A percentile compares a stretch with the other conserved stretches of the same genome.
Conservation (phyloP, 1,140 invertebrate genomes). For the Chymomyza costata region DNA sequence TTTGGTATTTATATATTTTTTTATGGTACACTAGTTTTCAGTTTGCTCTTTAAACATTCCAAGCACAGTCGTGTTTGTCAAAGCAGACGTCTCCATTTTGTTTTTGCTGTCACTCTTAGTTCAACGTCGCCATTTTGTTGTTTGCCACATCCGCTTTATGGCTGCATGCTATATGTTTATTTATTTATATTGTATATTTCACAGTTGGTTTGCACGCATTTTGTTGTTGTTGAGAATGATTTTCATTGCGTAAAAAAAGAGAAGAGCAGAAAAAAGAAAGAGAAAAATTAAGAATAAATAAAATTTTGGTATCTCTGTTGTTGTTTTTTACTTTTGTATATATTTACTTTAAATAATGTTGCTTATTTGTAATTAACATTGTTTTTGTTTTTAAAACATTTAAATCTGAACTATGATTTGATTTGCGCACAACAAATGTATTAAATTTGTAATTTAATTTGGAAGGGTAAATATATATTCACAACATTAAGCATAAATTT, state of each 20-base stretch:
- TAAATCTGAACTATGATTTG: slow-evolving; percentile 5
- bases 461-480: slow-evolving; percentile 20
- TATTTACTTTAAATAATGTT: slow-evolving; percentile 39
- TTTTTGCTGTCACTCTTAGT: slow-evolving; percentile 37
- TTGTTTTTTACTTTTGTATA: slow-evolving; percentile 38
- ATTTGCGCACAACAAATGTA: slow-evolving; percentile 52
- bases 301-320: slow-evolving; percentile 66
- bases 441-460: slow-evolving; percentile 21
- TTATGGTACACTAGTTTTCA: too few species aligned
- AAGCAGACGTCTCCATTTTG: slow-evolving; percentile 33
- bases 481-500: slow-evolving; percentile 48
- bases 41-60: slow-evolving; percentile 9
- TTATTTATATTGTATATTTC: background rate
- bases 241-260: slow-evolving; percentile 49
- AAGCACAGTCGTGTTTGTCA: slow-evolving; percentile 27
- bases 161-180: slow-evolving; percentile 36
- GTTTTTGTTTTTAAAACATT: slow-evolving; percentile 10
- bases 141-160: slow-evolving; percentile 18
- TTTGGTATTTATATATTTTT: slow-evolving; percentile 5
- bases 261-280: slow-evolving; percentile 65
- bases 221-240: slow-evolving; percentile 22
- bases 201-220: slow-evolving; percentile 1
- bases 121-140: slow-evolving; percentile 36
- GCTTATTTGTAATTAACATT: slow-evolving; percentile 39
- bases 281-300: slow-evolving; percentile 70